Conservation (phyloP, 35 echinoderm and acorn worm genomes). For the Chiridota heheva region DNA sequence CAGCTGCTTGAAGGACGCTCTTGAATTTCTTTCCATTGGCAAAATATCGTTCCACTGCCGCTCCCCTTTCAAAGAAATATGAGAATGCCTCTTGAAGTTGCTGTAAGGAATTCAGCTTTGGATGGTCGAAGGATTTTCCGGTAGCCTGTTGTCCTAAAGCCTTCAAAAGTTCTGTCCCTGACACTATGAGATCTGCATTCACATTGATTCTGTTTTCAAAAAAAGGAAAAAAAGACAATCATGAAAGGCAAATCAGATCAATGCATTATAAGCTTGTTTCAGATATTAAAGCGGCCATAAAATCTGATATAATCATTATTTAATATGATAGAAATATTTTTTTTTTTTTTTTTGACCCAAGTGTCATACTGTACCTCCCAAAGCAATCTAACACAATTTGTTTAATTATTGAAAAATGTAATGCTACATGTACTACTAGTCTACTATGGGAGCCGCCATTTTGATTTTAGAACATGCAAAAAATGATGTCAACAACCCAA, state of each 20-base stretch:
- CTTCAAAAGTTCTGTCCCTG: slow-evolving; percentile 71
- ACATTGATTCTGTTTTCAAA: slow-evolving; percentile 71
- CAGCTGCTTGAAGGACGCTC: slow-evolving; percentile 65
- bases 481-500: too few species aligned
- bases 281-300: not conserved
- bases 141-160: slow-evolving; percentile 41
- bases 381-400: too few species aligned
- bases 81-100: slow-evolving; percentile 79
- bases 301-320: not conserved
- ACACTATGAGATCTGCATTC: slow-evolving; percentile 92
- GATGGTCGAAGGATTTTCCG: slow-evolving; percentile 44
- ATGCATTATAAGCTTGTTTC: not conserved
- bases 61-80: slow-evolving; percentile 70
- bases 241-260: not conserved
- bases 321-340: not conserved
- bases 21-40: slow-evolving; percentile 46
- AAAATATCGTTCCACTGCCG: slow-evolving; percentile 81
- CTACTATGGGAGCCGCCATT: too few species aligned
- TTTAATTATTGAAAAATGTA: too few species aligned
- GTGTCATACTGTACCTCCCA: too few species aligned
- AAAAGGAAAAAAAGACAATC: not conserved
- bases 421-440: too few species aligned
- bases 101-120: slow-evolving; percentile 43
- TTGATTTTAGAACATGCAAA: too few species aligned
- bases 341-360: not conserved